Conservation (phyloP, 2,888 invertebrate species). For the Scaptomyza flava region DNA sequence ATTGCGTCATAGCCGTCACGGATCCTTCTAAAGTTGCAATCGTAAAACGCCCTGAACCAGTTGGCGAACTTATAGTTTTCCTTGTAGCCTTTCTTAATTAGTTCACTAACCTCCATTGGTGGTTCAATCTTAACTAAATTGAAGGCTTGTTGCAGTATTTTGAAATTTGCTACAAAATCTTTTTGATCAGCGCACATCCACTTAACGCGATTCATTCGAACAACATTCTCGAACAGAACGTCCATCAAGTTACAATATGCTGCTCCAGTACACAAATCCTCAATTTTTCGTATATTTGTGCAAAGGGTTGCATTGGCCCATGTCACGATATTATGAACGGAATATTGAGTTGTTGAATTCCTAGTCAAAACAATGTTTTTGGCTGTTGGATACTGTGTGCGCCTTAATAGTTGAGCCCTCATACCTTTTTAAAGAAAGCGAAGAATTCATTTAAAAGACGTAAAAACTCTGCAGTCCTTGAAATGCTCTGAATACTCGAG, state of each 20-base stretch:
- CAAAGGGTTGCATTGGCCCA: slow-evolving; percentile 2
- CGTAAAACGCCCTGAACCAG: slow-evolving; percentile 32
- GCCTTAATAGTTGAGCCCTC: background rate
- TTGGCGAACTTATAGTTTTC: slow-evolving; percentile 31
- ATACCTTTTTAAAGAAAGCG: background rate
- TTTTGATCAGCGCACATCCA: slow-evolving; percentile 8
- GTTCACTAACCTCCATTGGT: background rate
- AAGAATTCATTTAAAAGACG: too few species aligned
- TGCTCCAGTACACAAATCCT: slow-evolving; percentile 27
- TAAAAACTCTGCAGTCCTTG: too few species aligned
- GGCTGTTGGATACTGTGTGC: accelerated
- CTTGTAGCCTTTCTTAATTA: slow-evolving; percentile 6
- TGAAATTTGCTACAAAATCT: slow-evolving; percentile 28
- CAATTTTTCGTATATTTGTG: background rate
- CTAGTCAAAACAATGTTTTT: slow-evolving; percentile 12
- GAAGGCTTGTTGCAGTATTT: slow-evolving; percentile 18
- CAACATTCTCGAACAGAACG: slow-evolving; percentile 12
- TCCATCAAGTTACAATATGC: slow-evolving; percentile 37
- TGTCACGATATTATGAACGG: background rate
- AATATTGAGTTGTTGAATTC: background rate
- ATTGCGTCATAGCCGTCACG: background rate
- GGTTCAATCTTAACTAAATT: background rate
- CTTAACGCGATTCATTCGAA: slow-evolving; percentile 20
- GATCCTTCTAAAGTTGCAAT: background rate
- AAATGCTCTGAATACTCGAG: too few species aligned